These are phyloP conservation scores for Phoxinus dragarum DNA, from an alignment of 2,797 vertebrate genomes.

Conservation along the genomic window DNA sequence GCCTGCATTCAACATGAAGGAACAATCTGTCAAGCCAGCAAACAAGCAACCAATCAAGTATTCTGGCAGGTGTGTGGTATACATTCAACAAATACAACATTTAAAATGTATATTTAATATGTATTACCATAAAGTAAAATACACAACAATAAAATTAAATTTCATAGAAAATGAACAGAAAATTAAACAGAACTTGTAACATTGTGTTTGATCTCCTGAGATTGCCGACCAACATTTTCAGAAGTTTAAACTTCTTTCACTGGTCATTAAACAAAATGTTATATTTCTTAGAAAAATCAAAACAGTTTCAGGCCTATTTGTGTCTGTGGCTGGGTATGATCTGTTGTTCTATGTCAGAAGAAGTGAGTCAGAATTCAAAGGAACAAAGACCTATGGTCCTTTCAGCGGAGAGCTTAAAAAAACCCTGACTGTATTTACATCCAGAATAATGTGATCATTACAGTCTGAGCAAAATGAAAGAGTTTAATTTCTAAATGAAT, in stretches of 20 bases:
- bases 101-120: neutral
- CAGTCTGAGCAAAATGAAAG: neutral
- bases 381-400: too few relatives aligned
- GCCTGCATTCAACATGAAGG: constrained; percentile 2
- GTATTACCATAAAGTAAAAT: neutral
- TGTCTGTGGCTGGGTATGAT: neutral
- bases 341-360: neutral
- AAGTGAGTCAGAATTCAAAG: neutral
- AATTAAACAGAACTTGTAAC: neutral
- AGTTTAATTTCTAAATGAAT: neutral
- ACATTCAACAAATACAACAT: neutral
- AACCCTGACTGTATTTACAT: neutral
- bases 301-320: neutral
- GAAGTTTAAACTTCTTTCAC: neutral
- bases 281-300: neutral
- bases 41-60: constrained; percentile 1
- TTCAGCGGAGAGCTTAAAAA: neutral
- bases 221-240: neutral
- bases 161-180: neutral
- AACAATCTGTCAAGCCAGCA: neutral
- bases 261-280: neutral
- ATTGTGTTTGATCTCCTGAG: neutral
- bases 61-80: neutral
- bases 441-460: neutral
- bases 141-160: neutral